Evolutionary conservation across 1,140 invertebrate genomes (phyloP), one percentile per base, ranked within the genome.

Genomic region (Eupristina koningsbergeri): DNA sequence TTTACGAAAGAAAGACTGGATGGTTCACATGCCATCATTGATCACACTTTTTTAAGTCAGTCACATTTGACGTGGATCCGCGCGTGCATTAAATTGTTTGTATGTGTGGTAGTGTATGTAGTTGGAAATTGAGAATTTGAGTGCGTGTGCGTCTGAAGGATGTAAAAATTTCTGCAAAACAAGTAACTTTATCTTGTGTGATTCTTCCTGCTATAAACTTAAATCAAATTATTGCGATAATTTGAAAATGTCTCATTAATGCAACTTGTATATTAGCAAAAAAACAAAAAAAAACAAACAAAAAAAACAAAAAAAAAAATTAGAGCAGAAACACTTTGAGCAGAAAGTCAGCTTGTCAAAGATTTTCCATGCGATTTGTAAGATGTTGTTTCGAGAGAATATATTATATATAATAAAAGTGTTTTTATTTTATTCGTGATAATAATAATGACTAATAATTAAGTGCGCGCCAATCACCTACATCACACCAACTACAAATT

Each of bases 381-480:
- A 71, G 45, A 80, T 73, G 79, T 79, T 79, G 76, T 71, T 80
- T 80, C 79, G 67, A 80, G 67, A 80, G 67, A 80, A 80, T 80
- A 80, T 80, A 80, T 80, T 80, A 80, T 80, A 80, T 80, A 80
- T 71, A 80, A 80, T 73, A 80, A 53, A 80, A 78, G 29, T 63
- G 34, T 74, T 39, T 50, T 73, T 73, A 50, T 74, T 74, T 74
- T 74, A 29, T 74, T 50, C 73, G 17, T 45, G 11, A 26, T 6
- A 50, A 11, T 50, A 3, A 19, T 6, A 71, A 22, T 31, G 67
- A 71, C 36, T 67, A n/a, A n/a, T 3, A 36, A 22, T 36, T 36
- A 67, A 41, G 22, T 22, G 9, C 26, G 53, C 26, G 3, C 3
- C 5, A 5, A 26, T 26, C 9, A 58, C 26, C 22, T 58, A 26